Evolutionary conservation across 2,888 invertebrate genomes (phyloP).

Genomic region (Lochmaea crataegi): DNA sequence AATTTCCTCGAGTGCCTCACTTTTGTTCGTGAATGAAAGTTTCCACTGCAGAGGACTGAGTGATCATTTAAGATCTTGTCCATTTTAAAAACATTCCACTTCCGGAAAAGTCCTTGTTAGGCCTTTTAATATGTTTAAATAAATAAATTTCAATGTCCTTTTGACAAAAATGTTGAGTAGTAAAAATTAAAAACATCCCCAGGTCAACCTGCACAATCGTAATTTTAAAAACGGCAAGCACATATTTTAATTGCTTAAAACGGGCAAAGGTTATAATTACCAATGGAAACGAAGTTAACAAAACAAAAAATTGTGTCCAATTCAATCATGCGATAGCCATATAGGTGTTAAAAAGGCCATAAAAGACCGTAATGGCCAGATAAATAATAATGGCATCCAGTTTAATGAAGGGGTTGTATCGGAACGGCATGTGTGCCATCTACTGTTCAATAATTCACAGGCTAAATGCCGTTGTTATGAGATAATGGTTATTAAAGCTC

Average conservation of each 20-base stretch:
- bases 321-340: slow-evolving; percentile 51
- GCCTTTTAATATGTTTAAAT: not conserved
- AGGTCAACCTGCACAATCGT: not conserved
- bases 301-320: slow-evolving; percentile 39
- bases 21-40: no score
- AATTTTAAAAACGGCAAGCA: not conserved
- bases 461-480: slow-evolving; percentile 62
- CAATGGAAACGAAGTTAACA: slow-evolving; percentile 18
- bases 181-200: not conserved
- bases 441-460: slow-evolving; percentile 61
- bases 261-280: slow-evolving; percentile 14
- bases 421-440: slow-evolving; percentile 59
- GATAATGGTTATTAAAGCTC: slow-evolving; percentile 63
- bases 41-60: no score
- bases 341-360: slow-evolving; percentile 58
- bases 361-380: slow-evolving; percentile 56
- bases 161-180: not conserved
- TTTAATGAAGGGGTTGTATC: slow-evolving; percentile 58
- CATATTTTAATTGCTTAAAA: slow-evolving; percentile 15
- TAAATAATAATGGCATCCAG: slow-evolving; percentile 59
- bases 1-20: no score
- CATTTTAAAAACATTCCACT: no score
- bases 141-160: not conserved
- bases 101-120: no score
- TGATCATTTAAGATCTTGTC: no score